These are phyloP conservation scores for Phanerotoma sp. DNA, from an alignment of 2,888 invertebrate genomes.

Conservation along the genomic window DNA sequence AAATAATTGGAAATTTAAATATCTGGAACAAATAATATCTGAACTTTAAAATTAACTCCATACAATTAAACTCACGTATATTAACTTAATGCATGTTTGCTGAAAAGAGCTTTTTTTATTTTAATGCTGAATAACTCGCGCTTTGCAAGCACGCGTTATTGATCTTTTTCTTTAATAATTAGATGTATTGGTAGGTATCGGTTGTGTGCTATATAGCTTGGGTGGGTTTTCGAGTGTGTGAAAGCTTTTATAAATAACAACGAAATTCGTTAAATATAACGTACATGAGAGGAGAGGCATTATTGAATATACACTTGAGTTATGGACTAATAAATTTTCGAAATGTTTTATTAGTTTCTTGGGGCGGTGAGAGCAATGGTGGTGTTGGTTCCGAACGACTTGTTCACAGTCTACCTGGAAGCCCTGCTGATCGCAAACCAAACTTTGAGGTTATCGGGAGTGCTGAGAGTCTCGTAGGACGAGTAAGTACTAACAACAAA, in stretches of 20 bases:
- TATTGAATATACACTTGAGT: not conserved
- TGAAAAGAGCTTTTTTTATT: conserved; percentile 28
- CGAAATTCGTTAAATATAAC: no score
- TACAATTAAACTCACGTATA: no score
- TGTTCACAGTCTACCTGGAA: conserved; percentile 70
- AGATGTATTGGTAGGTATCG: not conserved
- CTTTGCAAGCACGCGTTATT: conserved; percentile 21
- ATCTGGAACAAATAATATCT: not conserved
- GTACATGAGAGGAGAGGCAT: conserved; percentile 11
- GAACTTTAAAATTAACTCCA: no score
- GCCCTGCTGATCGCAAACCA: conserved; percentile 68
- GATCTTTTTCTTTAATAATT: not conserved
- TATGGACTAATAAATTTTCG: conserved; percentile 1
- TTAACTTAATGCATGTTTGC: conserved; percentile 42
- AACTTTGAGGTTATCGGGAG: conserved; percentile 85
- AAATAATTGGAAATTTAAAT: no score
- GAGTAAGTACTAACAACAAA: conserved; percentile 63
- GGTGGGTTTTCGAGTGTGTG: not conserved
- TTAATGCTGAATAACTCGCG: conserved; percentile 20
- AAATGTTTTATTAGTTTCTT: conserved; percentile 51
- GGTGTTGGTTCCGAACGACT: conserved; percentile 64
- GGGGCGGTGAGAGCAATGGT: conserved; percentile 62
- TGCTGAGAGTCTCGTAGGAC: conserved; percentile 92
- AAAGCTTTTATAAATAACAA: conserved; percentile 1
- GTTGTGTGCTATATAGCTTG: not conserved